Evolutionary conservation across 2,888 invertebrate species (phyloP).

Genomic region (Zygogramma bicolorata): DNA sequence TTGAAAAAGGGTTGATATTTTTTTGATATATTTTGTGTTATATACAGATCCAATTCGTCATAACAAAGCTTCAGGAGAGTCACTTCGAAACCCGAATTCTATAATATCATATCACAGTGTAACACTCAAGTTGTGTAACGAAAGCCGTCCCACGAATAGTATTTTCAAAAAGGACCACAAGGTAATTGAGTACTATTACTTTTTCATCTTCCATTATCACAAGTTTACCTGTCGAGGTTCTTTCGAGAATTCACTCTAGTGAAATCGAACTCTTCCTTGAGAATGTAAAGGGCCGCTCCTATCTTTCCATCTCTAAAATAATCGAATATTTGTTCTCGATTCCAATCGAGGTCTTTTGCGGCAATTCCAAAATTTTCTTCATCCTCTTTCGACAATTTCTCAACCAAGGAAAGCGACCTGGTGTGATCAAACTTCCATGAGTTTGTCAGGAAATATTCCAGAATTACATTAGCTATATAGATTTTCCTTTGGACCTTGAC

Average conservation of each 20-base stretch:
- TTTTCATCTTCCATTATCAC: too few species aligned
- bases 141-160: too few species aligned
- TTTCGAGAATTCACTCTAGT: neutral
- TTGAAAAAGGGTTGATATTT: too few species aligned
- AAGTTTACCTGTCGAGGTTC: conserved; percentile 18
- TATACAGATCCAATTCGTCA: too few species aligned
- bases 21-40: too few species aligned
- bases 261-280: conserved; percentile 28
- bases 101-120: too few species aligned
- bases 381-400: neutral
- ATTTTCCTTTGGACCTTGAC: conserved; percentile 85
- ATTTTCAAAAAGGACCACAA: too few species aligned
- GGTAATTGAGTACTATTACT: too few species aligned
- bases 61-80: too few species aligned
- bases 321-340: neutral
- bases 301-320: conserved; percentile 24
- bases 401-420: conserved; percentile 60
- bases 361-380: neutral
- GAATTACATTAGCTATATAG: conserved; percentile 78
- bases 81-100: too few species aligned
- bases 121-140: too few species aligned
- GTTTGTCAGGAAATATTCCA: conserved; percentile 80
- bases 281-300: conserved; percentile 14
- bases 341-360: neutral
- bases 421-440: conserved; percentile 83